Base-by-base conservation (phyloP, 2,113 vertebrate species). In the Falcunculus frontatus region DNA sequence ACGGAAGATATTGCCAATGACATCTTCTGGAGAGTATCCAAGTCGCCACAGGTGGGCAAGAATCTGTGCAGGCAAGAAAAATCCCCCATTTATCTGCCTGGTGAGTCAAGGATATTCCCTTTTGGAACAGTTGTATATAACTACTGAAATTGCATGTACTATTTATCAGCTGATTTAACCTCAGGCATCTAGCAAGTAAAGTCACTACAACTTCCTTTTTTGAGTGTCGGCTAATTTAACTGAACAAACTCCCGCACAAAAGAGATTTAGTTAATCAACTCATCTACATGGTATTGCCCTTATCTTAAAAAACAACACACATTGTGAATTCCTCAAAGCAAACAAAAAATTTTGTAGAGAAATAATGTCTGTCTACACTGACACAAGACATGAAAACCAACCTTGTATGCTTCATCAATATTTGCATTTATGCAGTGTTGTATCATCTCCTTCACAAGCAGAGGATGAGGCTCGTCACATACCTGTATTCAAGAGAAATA, bases 361-460 rank as follows among this genome's bases (percentile, higher is more conserved):
- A 60, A 57, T 35, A 50, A n/a, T 16, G 16, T 30, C 32, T 60
- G 12, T 21, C 22, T 92, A 7, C 0, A 11, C 27, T 11, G 26
- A 52, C 56, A 64, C 13, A 64, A 33, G 13, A 46, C 42, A 57
- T 17, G 39, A 53, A 84, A 81, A 95, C 97, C 41, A 85, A 99
- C 99, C 98, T 99, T 99, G 96, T 99, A 99, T 6, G 99, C 99
- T 89, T 98, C 98, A 6, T 99, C 99, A 2, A 99, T 98, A 49
- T 99, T 96, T 70, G 98, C 98, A 0, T 96, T 98, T 90, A 99
- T 95, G 2, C 99, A 99, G 92, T 99, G 99, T 90, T 98, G 98
- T 94, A 99, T 97, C 99, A 99, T 99, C 97, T 98, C 98, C 94
- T 99, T 99, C 96, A 99, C 99, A 73, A 99, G 98, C 96, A 99